phyloP scores from a whole-genome alignment of 2,888 invertebrate species.

The Mechanitis mazaeus region DNA sequence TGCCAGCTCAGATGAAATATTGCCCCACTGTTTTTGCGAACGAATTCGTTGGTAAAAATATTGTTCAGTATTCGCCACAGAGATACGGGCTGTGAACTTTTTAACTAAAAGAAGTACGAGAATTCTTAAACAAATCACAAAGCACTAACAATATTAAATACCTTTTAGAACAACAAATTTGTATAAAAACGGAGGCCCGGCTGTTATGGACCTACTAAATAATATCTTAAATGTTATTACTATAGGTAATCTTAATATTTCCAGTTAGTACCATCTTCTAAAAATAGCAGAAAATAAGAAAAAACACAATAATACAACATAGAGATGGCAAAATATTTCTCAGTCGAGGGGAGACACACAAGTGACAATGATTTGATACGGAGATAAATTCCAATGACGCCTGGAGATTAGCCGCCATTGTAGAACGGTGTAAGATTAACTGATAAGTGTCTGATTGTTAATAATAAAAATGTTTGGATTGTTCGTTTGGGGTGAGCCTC shows the following conservation, averaged over 20 bases:
- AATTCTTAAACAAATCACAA: no score
- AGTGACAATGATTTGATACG: conserved; percentile 55
- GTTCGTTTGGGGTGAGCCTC: conserved; percentile 41
- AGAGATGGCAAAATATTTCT: conserved; percentile 43
- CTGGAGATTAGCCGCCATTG: conserved; percentile 69
- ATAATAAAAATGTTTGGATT: conserved; percentile 70
- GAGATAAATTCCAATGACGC: conserved; percentile 74
- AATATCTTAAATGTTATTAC: no score
- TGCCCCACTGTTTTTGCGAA: conserved; percentile 71
- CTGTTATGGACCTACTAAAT: no score
- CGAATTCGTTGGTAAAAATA: conserved; percentile 69
- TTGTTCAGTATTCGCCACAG: conserved; percentile 60
- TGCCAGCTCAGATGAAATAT: conserved; percentile 75
- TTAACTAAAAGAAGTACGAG: neutral
- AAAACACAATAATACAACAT: conserved; percentile 32
- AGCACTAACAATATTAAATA: no score
- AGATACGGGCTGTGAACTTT: conserved; percentile 51
- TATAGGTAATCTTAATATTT: no score
- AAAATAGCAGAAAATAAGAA: neutral
- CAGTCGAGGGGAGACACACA: conserved; percentile 42
- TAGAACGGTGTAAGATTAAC: conserved; percentile 71
- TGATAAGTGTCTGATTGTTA: conserved; percentile 73
- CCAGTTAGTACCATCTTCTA: conserved; percentile 1
- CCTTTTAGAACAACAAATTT: no score
- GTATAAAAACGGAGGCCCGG: no score